phyloP scores from a whole-genome alignment of 2,113 vertebrate genomes.

The Macaca mulatta region DNA sequence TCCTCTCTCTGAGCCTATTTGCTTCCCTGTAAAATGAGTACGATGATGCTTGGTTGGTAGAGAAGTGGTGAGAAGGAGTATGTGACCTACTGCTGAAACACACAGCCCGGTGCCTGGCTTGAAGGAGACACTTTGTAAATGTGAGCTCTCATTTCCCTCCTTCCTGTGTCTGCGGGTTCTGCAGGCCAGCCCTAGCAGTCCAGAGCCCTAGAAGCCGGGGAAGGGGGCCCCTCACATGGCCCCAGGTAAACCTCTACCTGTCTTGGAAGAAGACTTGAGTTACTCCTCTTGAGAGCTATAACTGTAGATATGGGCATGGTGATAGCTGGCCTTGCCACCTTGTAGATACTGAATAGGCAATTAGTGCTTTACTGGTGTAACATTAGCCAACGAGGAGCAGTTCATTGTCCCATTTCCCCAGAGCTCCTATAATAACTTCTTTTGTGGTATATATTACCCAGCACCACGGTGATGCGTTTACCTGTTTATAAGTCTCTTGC shows the following conservation, averaged over 20 bases:
- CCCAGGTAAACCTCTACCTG: background rate
- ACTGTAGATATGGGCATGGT: background rate
- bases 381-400: background rate
- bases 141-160: background rate
- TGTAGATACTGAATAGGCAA: background rate
- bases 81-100: background rate
- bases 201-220: background rate
- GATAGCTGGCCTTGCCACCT: background rate
- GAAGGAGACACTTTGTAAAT: background rate
- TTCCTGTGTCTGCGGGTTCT: background rate
- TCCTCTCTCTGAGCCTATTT: background rate
- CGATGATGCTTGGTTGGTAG: background rate
- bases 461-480: background rate
- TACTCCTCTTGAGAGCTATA: background rate
- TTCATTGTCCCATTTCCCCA: background rate
- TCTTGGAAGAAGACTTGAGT: background rate
- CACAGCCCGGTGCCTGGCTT: background rate
- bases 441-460: background rate
- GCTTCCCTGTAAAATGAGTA: background rate
- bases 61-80: background rate
- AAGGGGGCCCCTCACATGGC: background rate
- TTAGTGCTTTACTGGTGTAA: background rate
- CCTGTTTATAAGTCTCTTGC: background rate
- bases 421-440: background rate
- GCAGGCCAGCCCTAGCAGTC: background rate